Evolutionary conservation across 2,888 invertebrate species (phyloP).

Genomic region (Andrena bucephala): DNA sequence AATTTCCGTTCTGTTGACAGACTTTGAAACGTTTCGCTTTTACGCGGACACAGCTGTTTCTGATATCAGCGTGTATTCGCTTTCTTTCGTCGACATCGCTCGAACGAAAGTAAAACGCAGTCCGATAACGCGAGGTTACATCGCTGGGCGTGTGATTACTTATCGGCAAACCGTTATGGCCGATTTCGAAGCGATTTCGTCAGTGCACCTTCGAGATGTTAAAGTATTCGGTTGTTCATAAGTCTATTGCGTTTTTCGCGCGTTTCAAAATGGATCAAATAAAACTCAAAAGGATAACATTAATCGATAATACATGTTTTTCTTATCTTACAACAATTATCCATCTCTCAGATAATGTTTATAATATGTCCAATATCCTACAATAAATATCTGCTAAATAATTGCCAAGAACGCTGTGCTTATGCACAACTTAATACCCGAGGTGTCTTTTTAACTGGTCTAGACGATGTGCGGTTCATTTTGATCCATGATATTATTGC

Average conservation of each 20-base stretch:
- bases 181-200: background rate
- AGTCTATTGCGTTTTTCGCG: too few species aligned
- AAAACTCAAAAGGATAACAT: too few species aligned
- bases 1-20: background rate
- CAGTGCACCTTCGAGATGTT: background rate
- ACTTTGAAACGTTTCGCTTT: conserved; percentile 16
- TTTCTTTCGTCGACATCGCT: conserved; percentile 21
- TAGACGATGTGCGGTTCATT: too few species aligned
- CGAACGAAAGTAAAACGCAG: conserved; percentile 11
- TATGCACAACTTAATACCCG: too few species aligned
- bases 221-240: background rate
- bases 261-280: too few species aligned
- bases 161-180: background rate
- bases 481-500: too few species aligned
- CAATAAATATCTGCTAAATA: too few species aligned
- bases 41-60: background rate
- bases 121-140: background rate
- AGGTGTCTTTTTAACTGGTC: background rate
- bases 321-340: too few species aligned
- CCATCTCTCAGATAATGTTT: too few species aligned
- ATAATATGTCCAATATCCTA: too few species aligned
- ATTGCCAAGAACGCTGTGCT: too few species aligned
- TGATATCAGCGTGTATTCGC: background rate
- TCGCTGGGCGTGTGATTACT: background rate
- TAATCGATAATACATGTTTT: too few species aligned